Percentiles rank a stretch among this genome's conserved stretches.
Conservation (phyloP, 2,113 vertebrate species). For the Holacanthus passer region DNA sequence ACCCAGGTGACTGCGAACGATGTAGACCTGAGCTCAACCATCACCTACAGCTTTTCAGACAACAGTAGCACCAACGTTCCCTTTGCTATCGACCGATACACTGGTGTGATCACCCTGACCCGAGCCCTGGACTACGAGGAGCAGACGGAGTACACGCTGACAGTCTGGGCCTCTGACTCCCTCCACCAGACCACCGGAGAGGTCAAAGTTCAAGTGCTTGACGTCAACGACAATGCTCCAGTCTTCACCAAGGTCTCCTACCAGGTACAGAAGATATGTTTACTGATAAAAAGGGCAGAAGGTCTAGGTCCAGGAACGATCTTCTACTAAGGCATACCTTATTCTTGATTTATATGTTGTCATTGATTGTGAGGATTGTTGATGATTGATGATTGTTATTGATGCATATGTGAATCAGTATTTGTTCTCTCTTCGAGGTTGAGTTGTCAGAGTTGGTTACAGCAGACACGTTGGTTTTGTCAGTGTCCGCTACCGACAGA, state of each 20-base stretch:
- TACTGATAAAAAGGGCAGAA: neutral
- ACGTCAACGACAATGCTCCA: constrained; percentile 93
- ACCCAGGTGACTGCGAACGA: constrained; percentile 88
- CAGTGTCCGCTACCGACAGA: constrained; percentile 86
- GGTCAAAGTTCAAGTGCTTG: constrained; percentile 86
- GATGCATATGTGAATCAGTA: neutral
- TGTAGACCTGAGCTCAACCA: constrained; percentile 86
- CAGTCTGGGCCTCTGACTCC: constrained; percentile 88
- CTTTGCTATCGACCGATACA: constrained; percentile 88
- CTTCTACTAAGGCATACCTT: neutral
- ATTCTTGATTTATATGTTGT: neutral
- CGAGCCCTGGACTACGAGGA: constrained; percentile 90
- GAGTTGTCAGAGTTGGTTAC: constrained; percentile 85
- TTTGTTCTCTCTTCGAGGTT: constrained; percentile 79
- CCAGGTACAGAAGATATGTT: constrained; percentile 76
- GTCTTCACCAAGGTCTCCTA: constrained; percentile 89
- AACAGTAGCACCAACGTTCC: constrained; percentile 78
- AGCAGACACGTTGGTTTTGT: constrained; percentile 78
- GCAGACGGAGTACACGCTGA: constrained; percentile 78
- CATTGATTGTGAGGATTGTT: too few relatives aligned
- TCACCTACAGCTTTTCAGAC: constrained; percentile 88
- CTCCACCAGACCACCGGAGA: constrained; percentile 85
- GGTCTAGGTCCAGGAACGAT: neutral
- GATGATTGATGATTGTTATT: too few relatives aligned
- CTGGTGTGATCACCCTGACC: constrained; percentile 85